These are phyloP conservation scores for Piliocolobus tephrosceles DNA, from an alignment of 2,113 vertebrate species.

Conservation along the genomic window DNA sequence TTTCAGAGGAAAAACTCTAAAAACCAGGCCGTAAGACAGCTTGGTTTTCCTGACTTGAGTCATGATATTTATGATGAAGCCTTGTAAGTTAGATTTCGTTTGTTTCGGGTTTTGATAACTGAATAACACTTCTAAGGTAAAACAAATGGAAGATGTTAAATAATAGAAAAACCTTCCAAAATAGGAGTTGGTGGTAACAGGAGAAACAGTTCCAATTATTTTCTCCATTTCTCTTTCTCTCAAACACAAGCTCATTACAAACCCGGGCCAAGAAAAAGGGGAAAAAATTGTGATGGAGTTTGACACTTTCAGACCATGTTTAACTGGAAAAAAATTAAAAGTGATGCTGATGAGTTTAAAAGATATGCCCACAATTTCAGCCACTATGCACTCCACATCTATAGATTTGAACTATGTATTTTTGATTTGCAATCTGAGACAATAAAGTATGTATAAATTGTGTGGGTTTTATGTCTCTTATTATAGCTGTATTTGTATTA, in stretches of 20 bases:
- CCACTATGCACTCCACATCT: not conserved
- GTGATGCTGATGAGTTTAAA: not conserved
- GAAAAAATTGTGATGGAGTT: not conserved
- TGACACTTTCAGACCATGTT: not conserved
- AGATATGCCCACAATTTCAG: not conserved
- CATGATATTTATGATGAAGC: not conserved
- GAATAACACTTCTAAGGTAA: constrained; percentile 56
- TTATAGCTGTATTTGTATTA: not conserved
- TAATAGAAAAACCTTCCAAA: constrained; percentile 63
- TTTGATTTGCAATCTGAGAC: not conserved
- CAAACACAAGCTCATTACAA: constrained; percentile 32
- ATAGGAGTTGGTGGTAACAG: constrained; percentile 10
- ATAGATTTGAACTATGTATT: not conserved
- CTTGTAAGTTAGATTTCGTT: constrained; percentile 9
- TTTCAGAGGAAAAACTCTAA: not conserved
- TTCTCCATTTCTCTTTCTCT: constrained; percentile 33
- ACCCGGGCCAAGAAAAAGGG: not conserved
- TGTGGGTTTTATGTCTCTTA: not conserved
- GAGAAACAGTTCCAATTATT: constrained; percentile 61
- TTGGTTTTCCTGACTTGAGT: not conserved
- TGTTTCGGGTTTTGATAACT: constrained; percentile 52
- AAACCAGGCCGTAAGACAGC: not conserved
- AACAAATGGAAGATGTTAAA: constrained; percentile 64
- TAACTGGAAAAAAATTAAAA: constrained; percentile 21
- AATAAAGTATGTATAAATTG: not conserved